These are phyloP conservation scores for Pandemis corylana DNA, from an alignment of 2,888 invertebrate species.

Conservation along the genomic window DNA sequence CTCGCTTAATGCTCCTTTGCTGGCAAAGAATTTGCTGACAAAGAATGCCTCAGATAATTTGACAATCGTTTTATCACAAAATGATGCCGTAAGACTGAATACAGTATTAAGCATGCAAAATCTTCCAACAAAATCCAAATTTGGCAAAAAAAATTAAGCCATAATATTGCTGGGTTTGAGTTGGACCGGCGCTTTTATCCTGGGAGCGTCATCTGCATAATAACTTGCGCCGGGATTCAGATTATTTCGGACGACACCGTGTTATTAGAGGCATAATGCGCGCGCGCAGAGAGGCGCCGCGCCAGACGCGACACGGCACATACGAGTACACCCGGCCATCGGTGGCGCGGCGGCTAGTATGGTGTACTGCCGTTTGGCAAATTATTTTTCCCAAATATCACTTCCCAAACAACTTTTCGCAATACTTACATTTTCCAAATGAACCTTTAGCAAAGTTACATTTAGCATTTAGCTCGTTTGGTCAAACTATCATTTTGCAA, in stretches of 20 bases:
- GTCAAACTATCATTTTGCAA: no score
- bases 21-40: no score
- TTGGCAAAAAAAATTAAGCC: background rate
- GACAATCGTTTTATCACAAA: background rate
- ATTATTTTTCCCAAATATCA: no score
- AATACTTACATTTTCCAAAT: no score
- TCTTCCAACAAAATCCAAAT: background rate
- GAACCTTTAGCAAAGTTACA: no score
- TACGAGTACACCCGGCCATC: no score
- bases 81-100: background rate
- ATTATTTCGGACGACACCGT: slow-evolving; percentile 42
- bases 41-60: no score
- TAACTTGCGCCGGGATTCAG: slow-evolving; percentile 41
- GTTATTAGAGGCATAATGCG: slow-evolving; percentile 43
- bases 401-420: no score
- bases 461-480: no score
- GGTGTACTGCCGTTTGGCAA: no score
- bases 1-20: no score
- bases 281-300: slow-evolving; percentile 13
- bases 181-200: slow-evolving; percentile 25
- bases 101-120: background rate
- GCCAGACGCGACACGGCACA: slow-evolving; percentile 11
- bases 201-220: slow-evolving; percentile 43
- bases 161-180: slow-evolving; percentile 23
- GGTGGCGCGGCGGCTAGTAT: no score